Conservation (phyloP, 2,797 vertebrate species). For the Margarornis squamiger region DNA sequence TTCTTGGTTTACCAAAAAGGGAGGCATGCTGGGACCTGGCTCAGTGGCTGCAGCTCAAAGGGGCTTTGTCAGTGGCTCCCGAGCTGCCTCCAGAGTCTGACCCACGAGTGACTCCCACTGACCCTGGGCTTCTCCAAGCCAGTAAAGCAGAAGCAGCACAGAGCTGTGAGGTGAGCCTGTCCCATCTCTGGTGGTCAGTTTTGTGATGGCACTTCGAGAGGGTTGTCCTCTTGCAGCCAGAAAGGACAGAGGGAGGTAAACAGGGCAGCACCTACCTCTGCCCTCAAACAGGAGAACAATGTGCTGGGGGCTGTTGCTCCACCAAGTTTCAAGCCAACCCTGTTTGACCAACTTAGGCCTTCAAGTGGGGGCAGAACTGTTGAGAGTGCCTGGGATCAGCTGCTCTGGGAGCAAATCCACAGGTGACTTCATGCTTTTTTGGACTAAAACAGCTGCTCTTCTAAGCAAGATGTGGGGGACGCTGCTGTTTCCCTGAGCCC, state of each 20-base stretch:
- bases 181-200: background rate
- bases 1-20: background rate
- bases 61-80: background rate
- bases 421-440: background rate
- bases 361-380: background rate
- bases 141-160: background rate
- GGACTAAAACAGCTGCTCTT: background rate
- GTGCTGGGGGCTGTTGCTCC: background rate
- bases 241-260: background rate
- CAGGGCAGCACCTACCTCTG: fast-evolving
- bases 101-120: background rate
- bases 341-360: background rate
- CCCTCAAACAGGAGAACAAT: background rate
- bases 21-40: background rate
- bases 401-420: background rate
- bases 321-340: background rate
- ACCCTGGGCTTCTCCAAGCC: background rate
- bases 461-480: background rate
- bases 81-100: background rate
- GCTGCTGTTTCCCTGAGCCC: background rate
- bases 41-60: conserved; percentile 2
- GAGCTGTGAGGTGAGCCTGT: background rate
- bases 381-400: background rate
- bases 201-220: background rate
- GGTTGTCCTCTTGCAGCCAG: background rate